Base-by-base conservation (phyloP, 2,797 vertebrate genomes). In the Chanos chanos region DNA sequence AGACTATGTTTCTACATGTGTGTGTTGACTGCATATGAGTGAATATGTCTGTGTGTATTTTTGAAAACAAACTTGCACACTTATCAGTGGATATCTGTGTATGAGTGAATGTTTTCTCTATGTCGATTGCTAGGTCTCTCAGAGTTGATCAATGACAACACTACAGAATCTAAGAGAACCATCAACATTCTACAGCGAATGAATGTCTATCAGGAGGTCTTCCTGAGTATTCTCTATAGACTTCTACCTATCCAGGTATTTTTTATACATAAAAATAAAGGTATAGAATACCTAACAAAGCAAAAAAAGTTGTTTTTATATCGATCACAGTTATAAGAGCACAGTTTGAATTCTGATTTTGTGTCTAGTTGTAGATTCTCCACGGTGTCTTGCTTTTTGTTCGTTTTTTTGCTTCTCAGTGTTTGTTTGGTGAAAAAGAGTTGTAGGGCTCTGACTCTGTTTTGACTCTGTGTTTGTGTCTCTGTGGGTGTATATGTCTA, bases 141-240 rank as follows among this genome's bases (percentile, higher is more conserved):
- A 58, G 91, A 90, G 78, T 87, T 99, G 82, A 92, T 96, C 80
- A 90, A 93, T 79, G 96, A 99, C 86, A 99, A 99, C 88, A 86
- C 89, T 86, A 99, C 97, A 25, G 97, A 99, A 83, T 97, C 96
- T 76, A 92, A 91, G 88, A 91, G 90, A 85, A 98, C 94, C 73
- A 94, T 99, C 83, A 99, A 99, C 83, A 92, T 99, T 78, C 90
- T 99, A 47, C 92, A 95, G 77, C 88, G 94, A 72, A 99, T 99
- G 94, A 99, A 99, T 84, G 92, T 98, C 82, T 99, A 99, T 87
- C 95, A 99, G 73, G 96, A 99, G 77, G 92, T 99, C 75, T 85
- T 98, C 70, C 93, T 99, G 78, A 90, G 93, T 57, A 75, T 94
- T 76, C 87, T 97, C 67, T 99, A 98, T 85, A 91, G 90, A 83